Evolutionary conservation across 2,797 vertebrate genomes (phyloP).

Genomic region (Malacoctenus gilli): DNA sequence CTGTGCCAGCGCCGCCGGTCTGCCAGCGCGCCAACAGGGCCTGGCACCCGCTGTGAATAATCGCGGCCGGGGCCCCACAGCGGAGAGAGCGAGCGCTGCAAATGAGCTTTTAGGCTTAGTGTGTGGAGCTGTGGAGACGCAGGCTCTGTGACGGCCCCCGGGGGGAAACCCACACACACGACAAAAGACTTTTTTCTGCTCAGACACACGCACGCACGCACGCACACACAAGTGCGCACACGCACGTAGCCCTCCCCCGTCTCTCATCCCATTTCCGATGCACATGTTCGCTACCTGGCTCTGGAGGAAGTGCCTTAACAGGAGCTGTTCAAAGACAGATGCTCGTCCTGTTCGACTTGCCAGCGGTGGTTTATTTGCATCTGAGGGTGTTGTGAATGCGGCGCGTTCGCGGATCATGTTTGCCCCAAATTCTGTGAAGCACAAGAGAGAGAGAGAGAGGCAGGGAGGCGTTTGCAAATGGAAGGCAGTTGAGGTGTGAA

Average conservation of each 20-base stretch:
- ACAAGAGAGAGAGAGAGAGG: slow-evolving; percentile 47
- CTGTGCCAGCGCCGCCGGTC: slow-evolving; percentile 59
- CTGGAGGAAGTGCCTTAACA: slow-evolving; percentile 67
- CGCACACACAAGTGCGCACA: slow-evolving; percentile 64
- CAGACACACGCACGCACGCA: slow-evolving; percentile 59
- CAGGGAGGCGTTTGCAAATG: slow-evolving; percentile 58
- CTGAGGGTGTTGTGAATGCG: slow-evolving; percentile 52
- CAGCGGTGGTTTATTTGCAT: slow-evolving; percentile 64
- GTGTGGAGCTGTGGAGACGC: slow-evolving; percentile 61
- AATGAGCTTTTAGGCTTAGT: slow-evolving; percentile 79
- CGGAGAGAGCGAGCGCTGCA: slow-evolving; percentile 63
- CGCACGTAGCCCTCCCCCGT: slow-evolving; percentile 39
- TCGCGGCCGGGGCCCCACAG: slow-evolving; percentile 68
- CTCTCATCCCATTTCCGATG: slow-evolving; percentile 67
- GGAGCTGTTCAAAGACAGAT: slow-evolving; percentile 71
- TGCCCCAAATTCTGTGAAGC: slow-evolving; percentile 62
- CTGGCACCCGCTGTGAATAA: slow-evolving; percentile 75
- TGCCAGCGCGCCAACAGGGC: slow-evolving; percentile 63
- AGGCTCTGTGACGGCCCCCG: slow-evolving; percentile 53
- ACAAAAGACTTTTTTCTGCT: slow-evolving; percentile 73
- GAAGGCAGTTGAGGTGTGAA: slow-evolving; percentile 66
- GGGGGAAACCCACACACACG: slow-evolving; percentile 70
- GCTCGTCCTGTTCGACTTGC: slow-evolving; percentile 51
- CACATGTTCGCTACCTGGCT: slow-evolving; percentile 69
- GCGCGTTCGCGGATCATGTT: slow-evolving; percentile 55